Percentiles rank a stretch among this genome's conserved stretches.
These are phyloP conservation scores for Meda fulgida DNA, from an alignment of 2,797 vertebrate species.

Conservation along the genomic window DNA sequence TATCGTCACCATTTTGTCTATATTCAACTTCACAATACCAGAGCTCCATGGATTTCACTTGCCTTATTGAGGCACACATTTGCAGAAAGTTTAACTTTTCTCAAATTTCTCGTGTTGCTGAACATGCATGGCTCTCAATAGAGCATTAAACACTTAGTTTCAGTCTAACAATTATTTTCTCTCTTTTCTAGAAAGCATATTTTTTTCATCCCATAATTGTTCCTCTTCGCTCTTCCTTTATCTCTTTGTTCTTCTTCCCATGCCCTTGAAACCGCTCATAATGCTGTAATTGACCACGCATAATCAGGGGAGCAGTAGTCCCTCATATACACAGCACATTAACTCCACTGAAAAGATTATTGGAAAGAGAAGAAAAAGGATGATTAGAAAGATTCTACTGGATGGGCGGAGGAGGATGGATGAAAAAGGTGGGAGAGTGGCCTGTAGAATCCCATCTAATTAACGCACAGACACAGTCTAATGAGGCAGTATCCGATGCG, in stretches of 20 bases:
- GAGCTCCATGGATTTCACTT: background rate
- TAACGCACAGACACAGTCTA: background rate
- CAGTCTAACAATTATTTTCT: slow-evolving; percentile 1
- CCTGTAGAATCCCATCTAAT: background rate
- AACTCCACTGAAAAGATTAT: slow-evolving; percentile 50
- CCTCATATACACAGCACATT: slow-evolving; percentile 51
- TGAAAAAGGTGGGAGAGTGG: background rate
- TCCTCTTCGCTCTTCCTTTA: background rate
- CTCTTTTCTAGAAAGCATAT: slow-evolving; percentile 19
- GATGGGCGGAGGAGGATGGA: slow-evolving; percentile 16
- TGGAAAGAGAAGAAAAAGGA: slow-evolving; percentile 21
- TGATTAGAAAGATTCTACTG: slow-evolving; percentile 26
- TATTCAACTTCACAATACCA: background rate
- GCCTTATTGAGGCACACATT: background rate
- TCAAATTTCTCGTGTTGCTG: background rate
- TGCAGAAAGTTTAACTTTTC: background rate
- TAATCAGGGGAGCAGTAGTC: slow-evolving; percentile 43
- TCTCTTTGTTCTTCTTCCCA: slow-evolving; percentile 14
- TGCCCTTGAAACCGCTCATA: slow-evolving; percentile 42
- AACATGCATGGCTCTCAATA: background rate
- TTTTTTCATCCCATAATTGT: background rate
- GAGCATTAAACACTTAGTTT: background rate
- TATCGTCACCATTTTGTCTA: no score
- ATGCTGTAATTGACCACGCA: slow-evolving; percentile 41
- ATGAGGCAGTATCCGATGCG: slow-evolving; percentile 40